Evolutionary conservation across 2,113 vertebrate genomes (phyloP), one percentile per base, ranked within the genome.

Genomic region (Typhlomys cinereus): DNA sequence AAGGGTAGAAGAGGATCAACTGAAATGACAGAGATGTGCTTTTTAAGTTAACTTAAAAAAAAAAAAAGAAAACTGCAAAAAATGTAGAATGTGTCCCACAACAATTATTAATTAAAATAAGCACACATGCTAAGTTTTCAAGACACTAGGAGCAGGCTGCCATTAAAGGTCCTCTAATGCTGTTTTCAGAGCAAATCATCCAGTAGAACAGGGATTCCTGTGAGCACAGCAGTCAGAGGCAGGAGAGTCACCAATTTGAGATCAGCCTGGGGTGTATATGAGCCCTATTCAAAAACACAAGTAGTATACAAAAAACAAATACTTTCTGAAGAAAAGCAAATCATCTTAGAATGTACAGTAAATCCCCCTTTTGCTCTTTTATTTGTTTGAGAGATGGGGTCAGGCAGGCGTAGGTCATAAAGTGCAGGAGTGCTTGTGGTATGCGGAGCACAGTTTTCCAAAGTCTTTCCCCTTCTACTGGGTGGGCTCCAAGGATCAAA

Each of bases 121-220:
- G 48, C 13, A n/a, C 5, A 66, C 17, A 69, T 46, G 18, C 27
- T 92, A 11, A 29, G 29, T 82, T 92, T 13, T 87, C 20, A 83
- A 71, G 57, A 88, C n/a, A 34, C 31, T 41, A 93, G 9, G 78
- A 5, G 5, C 73, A 88, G 91, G 75, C 67, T 89, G 94, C 74
- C 18, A 67, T 67, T 31, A 52, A 62, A 75, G 67, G 25, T 1
- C 34, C 57, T 79, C 44, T 89, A 69, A 78, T 52, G 20, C 36
- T 52, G 20, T 44, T 73, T 54, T 74, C 27, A 27, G 64, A 50
- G 59, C 21, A 13, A 48, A n/a, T 64, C 59, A 31, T 62, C 59
- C 46, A 20, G 5, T 41, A 64, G 59, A n/a, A 46, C 11, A 48
- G 14, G 6, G 59, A 64, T 44, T 7, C 41, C 62, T 23, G 20